Evolutionary conservation across 2,113 vertebrate genomes (phyloP).

Genomic region (Ptychochromis oligacanthus): DNA sequence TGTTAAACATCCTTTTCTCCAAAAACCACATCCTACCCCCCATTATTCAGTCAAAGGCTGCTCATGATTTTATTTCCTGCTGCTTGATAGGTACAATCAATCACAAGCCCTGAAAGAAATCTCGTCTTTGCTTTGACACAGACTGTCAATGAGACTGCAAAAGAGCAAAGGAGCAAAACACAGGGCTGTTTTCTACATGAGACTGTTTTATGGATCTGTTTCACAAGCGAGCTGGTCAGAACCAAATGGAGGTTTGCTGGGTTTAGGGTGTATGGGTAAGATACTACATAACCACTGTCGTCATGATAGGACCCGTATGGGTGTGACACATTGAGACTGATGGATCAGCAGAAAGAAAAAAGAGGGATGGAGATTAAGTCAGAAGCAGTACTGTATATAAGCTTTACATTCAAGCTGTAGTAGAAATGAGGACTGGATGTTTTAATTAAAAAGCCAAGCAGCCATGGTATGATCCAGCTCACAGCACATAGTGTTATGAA

Average conservation of each 20-base stretch:
- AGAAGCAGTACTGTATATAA: too few species aligned
- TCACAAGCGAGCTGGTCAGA: too few species aligned
- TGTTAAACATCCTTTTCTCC: constrained; percentile 3
- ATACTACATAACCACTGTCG: constrained; percentile 43
- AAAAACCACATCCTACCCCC: constrained; percentile 48
- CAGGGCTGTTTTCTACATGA: constrained; percentile 7
- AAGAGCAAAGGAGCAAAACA: background rate
- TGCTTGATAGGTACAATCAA: constrained; percentile 50
- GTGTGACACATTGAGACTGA: too few species aligned
- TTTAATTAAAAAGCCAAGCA: background rate
- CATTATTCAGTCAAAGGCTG: constrained; percentile 1
- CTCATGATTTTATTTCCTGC: constrained; percentile 33
- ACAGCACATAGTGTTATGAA: background rate
- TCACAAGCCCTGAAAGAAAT: constrained; percentile 50
- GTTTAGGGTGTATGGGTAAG: constrained; percentile 37
- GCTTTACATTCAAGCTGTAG: background rate
- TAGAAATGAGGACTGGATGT: background rate
- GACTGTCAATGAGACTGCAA: constrained; percentile 27
- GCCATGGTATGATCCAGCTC: background rate
- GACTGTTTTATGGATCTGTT: constrained; percentile 29
- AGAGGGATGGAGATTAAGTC: too few species aligned
- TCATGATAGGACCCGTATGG: constrained; percentile 35
- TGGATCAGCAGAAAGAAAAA: too few species aligned
- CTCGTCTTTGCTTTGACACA: constrained; percentile 35
- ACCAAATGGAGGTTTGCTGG: background rate